These are phyloP conservation scores for Sarcophaga caerulescens DNA, from an alignment of 2,888 invertebrate genomes.

Conservation along the genomic window DNA sequence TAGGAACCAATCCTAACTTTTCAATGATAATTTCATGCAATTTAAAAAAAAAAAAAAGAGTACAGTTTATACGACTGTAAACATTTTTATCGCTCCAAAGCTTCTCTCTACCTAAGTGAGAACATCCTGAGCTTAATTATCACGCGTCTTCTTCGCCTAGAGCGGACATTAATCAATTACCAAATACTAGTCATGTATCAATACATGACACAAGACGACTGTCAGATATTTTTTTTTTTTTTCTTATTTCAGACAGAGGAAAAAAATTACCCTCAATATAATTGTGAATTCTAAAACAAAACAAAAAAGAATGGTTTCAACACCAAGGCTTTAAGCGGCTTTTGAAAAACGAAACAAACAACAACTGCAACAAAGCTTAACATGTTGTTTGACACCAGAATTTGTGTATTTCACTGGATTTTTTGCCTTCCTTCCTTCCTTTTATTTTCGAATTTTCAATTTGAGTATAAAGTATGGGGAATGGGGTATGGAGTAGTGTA, in stretches of 20 bases:
- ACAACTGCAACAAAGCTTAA: slow-evolving; percentile 67
- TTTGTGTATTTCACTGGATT: slow-evolving; percentile 71
- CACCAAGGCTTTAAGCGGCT: slow-evolving; percentile 29
- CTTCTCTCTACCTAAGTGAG: neutral
- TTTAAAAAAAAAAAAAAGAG: too few species aligned
- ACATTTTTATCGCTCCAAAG: too few species aligned
- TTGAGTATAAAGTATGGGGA: neutral
- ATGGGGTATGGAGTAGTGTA: too few species aligned
- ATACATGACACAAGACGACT: slow-evolving; percentile 37
- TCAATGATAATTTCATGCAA: too few species aligned
- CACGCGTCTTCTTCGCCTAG: neutral
- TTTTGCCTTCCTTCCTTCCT: neutral
- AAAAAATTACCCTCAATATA: slow-evolving; percentile 57
- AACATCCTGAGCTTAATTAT: too few species aligned
- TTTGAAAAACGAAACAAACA: slow-evolving; percentile 27
- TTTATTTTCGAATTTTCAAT: slow-evolving; percentile 69
- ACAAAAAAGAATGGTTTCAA: slow-evolving; percentile 12
- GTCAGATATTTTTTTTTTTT: neutral
- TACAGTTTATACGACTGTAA: too few species aligned
- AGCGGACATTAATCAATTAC: slow-evolving; percentile 59
- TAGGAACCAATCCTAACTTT: too few species aligned
- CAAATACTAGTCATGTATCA: slow-evolving; percentile 46
- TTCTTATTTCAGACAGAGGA: slow-evolving; percentile 6
- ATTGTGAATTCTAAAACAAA: slow-evolving; percentile 56
- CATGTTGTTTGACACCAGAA: slow-evolving; percentile 78